Evolutionary conservation across 1,140 invertebrate genomes (phyloP).

Genomic region (Drosophila funebris): DNA sequence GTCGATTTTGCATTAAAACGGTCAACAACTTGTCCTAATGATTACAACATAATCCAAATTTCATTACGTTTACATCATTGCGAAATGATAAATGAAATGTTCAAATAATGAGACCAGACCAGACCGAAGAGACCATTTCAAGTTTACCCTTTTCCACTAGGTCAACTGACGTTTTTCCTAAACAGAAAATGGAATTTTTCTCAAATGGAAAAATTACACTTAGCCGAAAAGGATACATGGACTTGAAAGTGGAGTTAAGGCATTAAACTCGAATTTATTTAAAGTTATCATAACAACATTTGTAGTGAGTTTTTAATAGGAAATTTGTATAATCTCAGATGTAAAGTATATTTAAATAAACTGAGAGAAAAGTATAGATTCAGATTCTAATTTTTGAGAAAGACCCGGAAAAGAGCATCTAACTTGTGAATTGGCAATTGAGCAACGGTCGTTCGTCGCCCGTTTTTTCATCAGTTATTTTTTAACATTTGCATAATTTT

Average conservation of each 20-base stretch:
- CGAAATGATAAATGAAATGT: slow-evolving; percentile 76
- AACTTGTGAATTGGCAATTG: background rate
- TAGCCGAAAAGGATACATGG: background rate
- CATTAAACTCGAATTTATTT: no score
- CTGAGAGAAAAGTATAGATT: no score
- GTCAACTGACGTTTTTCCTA: background rate
- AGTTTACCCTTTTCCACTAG: slow-evolving; percentile 37
- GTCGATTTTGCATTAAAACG: background rate
- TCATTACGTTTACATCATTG: slow-evolving; percentile 75
- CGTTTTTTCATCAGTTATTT: slow-evolving; percentile 32
- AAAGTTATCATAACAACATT: no score
- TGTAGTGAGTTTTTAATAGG: background rate
- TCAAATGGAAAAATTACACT: slow-evolving; percentile 24
- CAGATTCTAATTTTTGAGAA: no score
- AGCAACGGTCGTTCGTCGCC: no score
- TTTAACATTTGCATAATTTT: slow-evolving; percentile 75
- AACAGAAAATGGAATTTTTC: slow-evolving; percentile 30
- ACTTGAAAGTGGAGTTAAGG: background rate
- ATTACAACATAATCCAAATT: slow-evolving; percentile 75
- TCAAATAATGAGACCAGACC: slow-evolving; percentile 68
- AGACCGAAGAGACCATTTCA: slow-evolving; percentile 29
- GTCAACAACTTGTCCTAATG: slow-evolving; percentile 50
- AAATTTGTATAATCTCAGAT: no score
- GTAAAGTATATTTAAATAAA: no score
- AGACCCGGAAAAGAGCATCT: slow-evolving; percentile 27